Evolutionary conservation across 2,888 invertebrate species (phyloP).

Genomic region (Tenthredo mesomela): DNA sequence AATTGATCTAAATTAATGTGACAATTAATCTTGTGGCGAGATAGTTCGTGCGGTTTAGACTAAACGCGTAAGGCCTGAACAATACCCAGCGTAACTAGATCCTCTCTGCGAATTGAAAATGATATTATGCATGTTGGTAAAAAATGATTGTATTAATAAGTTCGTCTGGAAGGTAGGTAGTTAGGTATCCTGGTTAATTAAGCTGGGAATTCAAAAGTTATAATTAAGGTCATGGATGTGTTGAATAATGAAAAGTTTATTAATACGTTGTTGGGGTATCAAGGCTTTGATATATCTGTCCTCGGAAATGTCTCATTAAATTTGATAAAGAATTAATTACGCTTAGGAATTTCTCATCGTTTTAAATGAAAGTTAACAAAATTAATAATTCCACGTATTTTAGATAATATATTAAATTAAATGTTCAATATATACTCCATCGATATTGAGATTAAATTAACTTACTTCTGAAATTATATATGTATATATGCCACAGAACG

Average conservation of each 20-base stretch:
- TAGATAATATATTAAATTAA: background rate
- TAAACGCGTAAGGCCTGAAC: background rate
- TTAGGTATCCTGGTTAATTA: background rate
- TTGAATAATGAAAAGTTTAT: slow-evolving; percentile 28
- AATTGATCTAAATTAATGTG: slow-evolving; percentile 41
- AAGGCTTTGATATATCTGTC: slow-evolving; percentile 14
- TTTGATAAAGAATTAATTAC: slow-evolving; percentile 41
- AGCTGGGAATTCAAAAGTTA: slow-evolving; percentile 15
- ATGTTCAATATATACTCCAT: slow-evolving; percentile 1
- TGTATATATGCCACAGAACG: no score
- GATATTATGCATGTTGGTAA: background rate
- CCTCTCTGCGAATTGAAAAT: background rate
- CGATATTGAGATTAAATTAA: slow-evolving; percentile 19
- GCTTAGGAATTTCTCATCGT: slow-evolving; percentile 21
- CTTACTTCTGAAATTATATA: background rate
- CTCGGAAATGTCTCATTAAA: slow-evolving; percentile 29
- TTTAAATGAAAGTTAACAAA: background rate
- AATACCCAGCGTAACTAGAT: background rate
- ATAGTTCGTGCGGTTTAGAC: background rate
- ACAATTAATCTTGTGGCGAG: slow-evolving; percentile 6
- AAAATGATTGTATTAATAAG: slow-evolving; percentile 20
- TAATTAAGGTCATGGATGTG: slow-evolving; percentile 5
- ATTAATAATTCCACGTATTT: background rate
- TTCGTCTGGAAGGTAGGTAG: background rate
- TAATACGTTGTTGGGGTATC: slow-evolving; percentile 18